Evolutionary conservation across 1,140 invertebrate genomes (phyloP).

Genomic region (Drosophila baimaii): DNA sequence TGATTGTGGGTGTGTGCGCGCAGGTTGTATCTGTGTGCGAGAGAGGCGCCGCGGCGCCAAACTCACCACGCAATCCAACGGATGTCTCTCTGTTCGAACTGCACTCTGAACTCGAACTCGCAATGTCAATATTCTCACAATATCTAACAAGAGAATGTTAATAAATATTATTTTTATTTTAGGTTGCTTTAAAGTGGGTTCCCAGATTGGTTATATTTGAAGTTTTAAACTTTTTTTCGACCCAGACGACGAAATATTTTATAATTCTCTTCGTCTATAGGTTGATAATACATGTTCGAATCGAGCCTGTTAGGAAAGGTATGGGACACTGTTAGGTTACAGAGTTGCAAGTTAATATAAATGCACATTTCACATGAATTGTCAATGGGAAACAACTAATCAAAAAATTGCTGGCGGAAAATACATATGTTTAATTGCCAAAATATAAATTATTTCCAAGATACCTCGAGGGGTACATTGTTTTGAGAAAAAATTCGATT

Average conservation of each 20-base stretch:
- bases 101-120: constrained; percentile 27
- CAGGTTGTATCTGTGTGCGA: constrained; percentile 33
- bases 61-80: constrained; percentile 53
- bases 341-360: neutral
- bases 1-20: constrained; percentile 39
- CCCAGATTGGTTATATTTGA: neutral
- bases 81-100: constrained; percentile 30
- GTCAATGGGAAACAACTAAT: neutral
- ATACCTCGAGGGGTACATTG: neutral
- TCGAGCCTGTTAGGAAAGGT: neutral
- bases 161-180: neutral
- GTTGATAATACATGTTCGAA: neutral
- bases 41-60: constrained; percentile 40
- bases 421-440: neutral
- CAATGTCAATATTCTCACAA: neutral
- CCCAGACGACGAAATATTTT: neutral
- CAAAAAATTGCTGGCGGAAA: neutral
- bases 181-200: neutral
- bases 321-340: neutral
- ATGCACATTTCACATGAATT: neutral
- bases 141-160: neutral
- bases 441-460: neutral
- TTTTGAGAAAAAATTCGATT: neutral
- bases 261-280: neutral
- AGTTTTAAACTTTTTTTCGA: neutral